Evolutionary conservation across 2,113 vertebrate species (phyloP).

Genomic region (Boleophthalmus pectinirostris): DNA sequence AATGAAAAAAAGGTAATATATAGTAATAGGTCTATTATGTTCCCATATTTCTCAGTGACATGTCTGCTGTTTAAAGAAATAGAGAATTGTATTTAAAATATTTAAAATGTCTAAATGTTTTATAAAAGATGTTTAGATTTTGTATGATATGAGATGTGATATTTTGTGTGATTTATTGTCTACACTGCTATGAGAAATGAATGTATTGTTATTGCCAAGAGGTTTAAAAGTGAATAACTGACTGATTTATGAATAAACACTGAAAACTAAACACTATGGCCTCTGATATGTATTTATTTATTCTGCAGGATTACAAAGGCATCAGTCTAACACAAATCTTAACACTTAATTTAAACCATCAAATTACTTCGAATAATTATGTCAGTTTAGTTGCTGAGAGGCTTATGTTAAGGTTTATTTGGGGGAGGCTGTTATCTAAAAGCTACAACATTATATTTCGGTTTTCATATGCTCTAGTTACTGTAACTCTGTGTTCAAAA

Average conservation of each 20-base stretch:
- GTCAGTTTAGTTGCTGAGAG: no score
- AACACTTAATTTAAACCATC: no score
- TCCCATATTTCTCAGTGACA: slow-evolving; percentile 71
- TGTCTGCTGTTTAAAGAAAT: slow-evolving; percentile 58
- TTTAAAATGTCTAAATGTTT: slow-evolving; percentile 76
- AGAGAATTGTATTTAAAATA: slow-evolving; percentile 57
- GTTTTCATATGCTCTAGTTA: no score
- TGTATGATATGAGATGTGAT: slow-evolving; percentile 75
- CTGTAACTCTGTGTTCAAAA: background rate
- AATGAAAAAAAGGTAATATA: slow-evolving; percentile 64
- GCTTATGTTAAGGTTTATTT: no score
- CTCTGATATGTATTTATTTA: background rate
- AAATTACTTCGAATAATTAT: no score
- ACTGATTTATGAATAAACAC: slow-evolving; percentile 65
- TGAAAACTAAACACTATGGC: slow-evolving; percentile 5
- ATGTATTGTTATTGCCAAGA: slow-evolving; percentile 75
- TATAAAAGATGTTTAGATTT: slow-evolving; percentile 77
- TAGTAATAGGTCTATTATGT: slow-evolving; percentile 59
- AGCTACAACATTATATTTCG: no score
- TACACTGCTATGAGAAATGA: slow-evolving; percentile 70
- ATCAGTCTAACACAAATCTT: no score
- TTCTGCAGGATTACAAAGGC: no score
- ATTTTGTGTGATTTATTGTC: slow-evolving; percentile 74
- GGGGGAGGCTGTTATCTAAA: no score
- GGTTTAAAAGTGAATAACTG: slow-evolving; percentile 65